A percentile compares a stretch with the other conserved stretches of the same genome.
Evolutionary conservation across 1,140 invertebrate species (phyloP).

Genomic region (Neodiprion fabricii): DNA sequence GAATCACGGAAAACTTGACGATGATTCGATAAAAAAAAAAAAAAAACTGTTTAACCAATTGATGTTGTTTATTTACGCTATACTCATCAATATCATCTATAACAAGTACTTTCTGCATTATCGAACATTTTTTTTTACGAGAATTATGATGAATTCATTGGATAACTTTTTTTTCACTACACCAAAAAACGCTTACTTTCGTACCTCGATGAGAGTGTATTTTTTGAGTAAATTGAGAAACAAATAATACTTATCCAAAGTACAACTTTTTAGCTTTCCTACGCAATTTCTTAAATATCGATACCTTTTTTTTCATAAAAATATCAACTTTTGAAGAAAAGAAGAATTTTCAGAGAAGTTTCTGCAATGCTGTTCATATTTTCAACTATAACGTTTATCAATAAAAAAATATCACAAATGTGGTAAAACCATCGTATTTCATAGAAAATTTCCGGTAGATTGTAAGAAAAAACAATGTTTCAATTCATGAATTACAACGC

Average conservation of each 20-base stretch:
- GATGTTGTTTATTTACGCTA: neutral
- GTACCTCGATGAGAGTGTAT: neutral
- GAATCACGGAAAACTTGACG: no score
- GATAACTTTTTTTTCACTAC: neutral
- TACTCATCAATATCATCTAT: neutral
- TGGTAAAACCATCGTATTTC: constrained; percentile 1
- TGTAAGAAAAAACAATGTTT: neutral
- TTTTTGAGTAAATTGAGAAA: constrained; percentile 5
- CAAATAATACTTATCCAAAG: neutral
- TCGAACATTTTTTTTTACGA: neutral
- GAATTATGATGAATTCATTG: neutral
- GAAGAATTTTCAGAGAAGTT: neutral
- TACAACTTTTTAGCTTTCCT: neutral
- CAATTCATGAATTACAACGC: neutral
- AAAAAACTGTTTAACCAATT: neutral
- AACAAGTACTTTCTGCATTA: neutral
- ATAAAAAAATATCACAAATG: neutral
- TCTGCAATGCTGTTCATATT: neutral
- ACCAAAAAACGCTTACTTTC: neutral
- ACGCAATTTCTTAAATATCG: constrained; percentile 1
- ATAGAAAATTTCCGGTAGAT: neutral
- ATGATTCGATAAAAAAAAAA: no score
- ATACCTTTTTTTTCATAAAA: neutral
- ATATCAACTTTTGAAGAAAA: neutral
- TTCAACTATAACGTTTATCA: constrained; percentile 2